Base-by-base conservation (phyloP, 2,113 vertebrate species). In the Rousettus leschenaultii region DNA sequence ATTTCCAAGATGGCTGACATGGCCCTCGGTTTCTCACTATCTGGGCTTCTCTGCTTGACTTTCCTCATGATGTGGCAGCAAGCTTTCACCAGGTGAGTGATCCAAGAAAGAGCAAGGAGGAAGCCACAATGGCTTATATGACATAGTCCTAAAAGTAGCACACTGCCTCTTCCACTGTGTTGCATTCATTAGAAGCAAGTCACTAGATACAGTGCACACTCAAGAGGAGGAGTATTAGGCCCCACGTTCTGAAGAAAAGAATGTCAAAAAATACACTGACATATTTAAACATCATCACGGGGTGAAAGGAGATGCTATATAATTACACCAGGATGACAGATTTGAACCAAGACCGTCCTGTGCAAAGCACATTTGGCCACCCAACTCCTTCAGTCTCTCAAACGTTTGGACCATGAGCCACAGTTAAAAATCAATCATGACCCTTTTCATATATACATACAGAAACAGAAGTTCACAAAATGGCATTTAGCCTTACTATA, bases 141-240 rank as follows among this genome's bases (percentile, higher is more conserved):
- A 75, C 48, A 35, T 11, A 26, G 57, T 55, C 93, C 79, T 86
- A 7, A 61, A 51, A 78, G 57, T 12, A 22, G 40, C 26, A 57
- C 13, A 3, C 7, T 10, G 5, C 88, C 48, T 43, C n/a, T 86
- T 94, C 30, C 0, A 0, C 30, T 4, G 1, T 7, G 18, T 59
- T 33, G 30, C 43, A 15, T 35, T 75, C 24, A 4, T 24, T 38
- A 71, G 71, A 75, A 93, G 40, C 74, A 83, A 82, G 51, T 70
- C 24, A 7, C n/a, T 53, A n/a, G 7, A 21, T 51, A 55, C n/a
- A 40, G 3, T 14, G 68, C 79, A 79, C 26, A 22, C 33, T 51
- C 9, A 16, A 55, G 13, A n/a, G 61, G 21, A 73, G 33, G 22
- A 28, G 14, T 63, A 38, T n/a, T n/a, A 57, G 38, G 43, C 28